Conservation (phyloP, 2,888 invertebrate species). For the Stomorhina lunata region DNA sequence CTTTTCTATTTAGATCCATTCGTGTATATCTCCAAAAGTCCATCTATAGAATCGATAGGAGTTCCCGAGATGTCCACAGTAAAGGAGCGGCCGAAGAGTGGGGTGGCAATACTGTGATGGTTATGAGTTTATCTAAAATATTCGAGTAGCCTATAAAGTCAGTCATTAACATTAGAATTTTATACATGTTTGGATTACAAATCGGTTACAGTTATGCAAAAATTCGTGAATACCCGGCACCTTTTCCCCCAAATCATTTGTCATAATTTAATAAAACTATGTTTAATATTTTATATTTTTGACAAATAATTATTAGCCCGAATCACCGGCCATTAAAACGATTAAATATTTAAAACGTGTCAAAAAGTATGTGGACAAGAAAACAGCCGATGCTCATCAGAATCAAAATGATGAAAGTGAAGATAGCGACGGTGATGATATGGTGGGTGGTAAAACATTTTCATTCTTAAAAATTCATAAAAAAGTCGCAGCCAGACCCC, state of each 20-base stretch:
- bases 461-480: neutral
- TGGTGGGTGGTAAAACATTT: slow-evolving; percentile 83
- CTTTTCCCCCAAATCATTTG: neutral
- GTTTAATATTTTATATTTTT: slow-evolving; percentile 20
- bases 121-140: too few relatives aligned
- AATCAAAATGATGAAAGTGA: slow-evolving; percentile 80
- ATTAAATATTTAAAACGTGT: slow-evolving; percentile 79
- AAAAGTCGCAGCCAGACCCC: slow-evolving; percentile 23
- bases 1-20: too few relatives aligned
- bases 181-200: too few relatives aligned
- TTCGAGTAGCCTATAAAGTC: too few relatives aligned
- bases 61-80: too few relatives aligned
- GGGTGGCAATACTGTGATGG: too few relatives aligned
- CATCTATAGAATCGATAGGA: too few relatives aligned
- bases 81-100: too few relatives aligned
- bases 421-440: slow-evolving; percentile 83
- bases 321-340: slow-evolving; percentile 78
- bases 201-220: too few relatives aligned
- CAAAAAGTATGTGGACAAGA: slow-evolving; percentile 80
- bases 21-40: too few relatives aligned
- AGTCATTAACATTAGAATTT: too few relatives aligned
- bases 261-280: slow-evolving; percentile 2
- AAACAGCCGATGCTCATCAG: slow-evolving; percentile 74
- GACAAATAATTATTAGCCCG: slow-evolving; percentile 72
- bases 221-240: too few relatives aligned